These are phyloP conservation scores for Tenualosa thibaudeaui DNA, from an alignment of 2,797 vertebrate species.

Conservation along the genomic window DNA sequence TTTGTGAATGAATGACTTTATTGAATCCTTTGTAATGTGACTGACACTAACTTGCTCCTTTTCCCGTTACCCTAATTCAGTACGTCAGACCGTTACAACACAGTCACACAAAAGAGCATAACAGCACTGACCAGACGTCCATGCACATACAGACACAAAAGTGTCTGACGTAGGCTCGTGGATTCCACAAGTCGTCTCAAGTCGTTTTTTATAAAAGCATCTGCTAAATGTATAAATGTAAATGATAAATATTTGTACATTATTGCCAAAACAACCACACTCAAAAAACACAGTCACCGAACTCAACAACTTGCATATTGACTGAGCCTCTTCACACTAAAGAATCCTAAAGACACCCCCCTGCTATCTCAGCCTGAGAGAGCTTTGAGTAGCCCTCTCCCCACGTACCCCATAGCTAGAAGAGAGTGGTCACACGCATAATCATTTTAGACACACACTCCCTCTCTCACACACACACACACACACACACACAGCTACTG, in stretches of 20 bases:
- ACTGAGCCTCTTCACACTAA: not conserved
- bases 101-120: constrained; percentile 19
- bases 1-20: too few species aligned
- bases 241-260: not conserved
- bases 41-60: too few species aligned
- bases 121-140: not conserved
- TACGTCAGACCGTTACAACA: not conserved
- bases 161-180: not conserved
- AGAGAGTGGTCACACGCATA: not conserved
- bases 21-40: too few species aligned
- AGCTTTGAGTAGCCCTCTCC: not conserved
- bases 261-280: not conserved
- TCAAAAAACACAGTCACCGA: not conserved
- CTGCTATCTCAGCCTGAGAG: not conserved
- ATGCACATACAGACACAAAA: constrained; percentile 27
- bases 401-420: not conserved
- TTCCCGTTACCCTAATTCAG: too few species aligned
- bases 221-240: too few species aligned
- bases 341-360: not conserved
- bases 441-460: not conserved
- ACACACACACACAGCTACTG: not conserved
- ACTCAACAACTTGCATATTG: not conserved
- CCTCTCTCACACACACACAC: not conserved
- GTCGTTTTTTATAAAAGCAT: too few species aligned
- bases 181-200: too few species aligned